Conservation (phyloP, 2,113 vertebrate genomes). For the Bos javanicus region DNA sequence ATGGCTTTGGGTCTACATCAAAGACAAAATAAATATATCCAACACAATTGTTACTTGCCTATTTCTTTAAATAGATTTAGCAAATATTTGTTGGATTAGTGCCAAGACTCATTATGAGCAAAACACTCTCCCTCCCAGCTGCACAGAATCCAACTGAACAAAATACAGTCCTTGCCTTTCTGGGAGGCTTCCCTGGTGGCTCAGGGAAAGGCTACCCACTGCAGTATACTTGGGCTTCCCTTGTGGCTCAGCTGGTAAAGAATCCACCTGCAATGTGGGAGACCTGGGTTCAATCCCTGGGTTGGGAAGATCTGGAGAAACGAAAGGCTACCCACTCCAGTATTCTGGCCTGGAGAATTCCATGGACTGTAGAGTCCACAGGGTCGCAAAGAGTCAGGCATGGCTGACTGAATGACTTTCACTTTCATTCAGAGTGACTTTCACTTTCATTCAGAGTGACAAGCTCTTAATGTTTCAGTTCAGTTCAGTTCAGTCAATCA, state of each 20-base stretch:
- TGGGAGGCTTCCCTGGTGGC: background rate
- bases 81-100: conserved; percentile 2
- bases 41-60: background rate
- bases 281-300: background rate
- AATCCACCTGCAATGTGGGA: background rate
- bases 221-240: background rate
- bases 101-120: background rate
- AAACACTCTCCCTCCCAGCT: background rate
- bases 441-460: background rate
- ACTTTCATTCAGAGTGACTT: background rate
- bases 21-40: background rate
- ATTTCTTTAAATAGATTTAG: conserved; percentile 28
- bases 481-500: no score
- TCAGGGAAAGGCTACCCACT: background rate
- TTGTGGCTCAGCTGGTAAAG: background rate
- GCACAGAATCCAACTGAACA: background rate
- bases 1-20: background rate
- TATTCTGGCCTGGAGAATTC: background rate
- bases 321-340: background rate
- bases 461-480: background rate
- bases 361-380: background rate
- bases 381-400: background rate
- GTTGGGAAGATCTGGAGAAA: background rate
- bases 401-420: background rate
- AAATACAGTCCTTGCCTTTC: background rate